Base-by-base conservation (phyloP, 2,113 vertebrate species). In the Bos javanicus region DNA sequence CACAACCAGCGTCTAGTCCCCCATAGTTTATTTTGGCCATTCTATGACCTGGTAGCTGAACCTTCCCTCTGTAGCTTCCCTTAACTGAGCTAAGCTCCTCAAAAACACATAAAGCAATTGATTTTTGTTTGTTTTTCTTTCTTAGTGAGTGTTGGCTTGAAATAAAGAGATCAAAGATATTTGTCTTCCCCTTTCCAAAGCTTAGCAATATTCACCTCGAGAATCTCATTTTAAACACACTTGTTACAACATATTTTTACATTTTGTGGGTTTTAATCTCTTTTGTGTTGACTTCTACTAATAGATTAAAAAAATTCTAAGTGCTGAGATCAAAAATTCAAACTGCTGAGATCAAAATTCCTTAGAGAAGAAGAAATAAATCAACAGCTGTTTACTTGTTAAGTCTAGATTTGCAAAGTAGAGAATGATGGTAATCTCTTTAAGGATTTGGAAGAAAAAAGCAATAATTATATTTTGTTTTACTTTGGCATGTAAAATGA, bases 381-480 rank as follows among this genome's bases (percentile, higher is more conserved):
- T 95, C 88, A 76, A 91, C 48, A 95, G 88, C 93, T 97, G 74
- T 94, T 97, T 95, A 81, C 12, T 95, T 95, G 33, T 12, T 14
- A 97, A 64, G 1, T 85, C 87, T 78, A 52, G 15, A 90, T 59
- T 87, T 80, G 54, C 46, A 67, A 95, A 86, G 13, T 74, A 26
- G 16, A 91, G 78, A 96, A 90, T 94, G 78, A 59, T 3, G 64
- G 56, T 52, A 92, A 93, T 95, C 84, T 96, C 52, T 48, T 89
- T 59, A 93, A 95, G 91, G 16, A 95, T 3, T 96, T 95, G 67
- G 48, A 94, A 95, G 54, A 64, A 92, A 82, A 13, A 48, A 57
- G 16, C 23, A 71, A 64, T 97, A 90, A 74, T 85, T 96, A 76
- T 28, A 39, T 94, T 98, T 98, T 98, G 39, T 26, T 90, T 74